A percentile compares a stretch with the other conserved stretches of the same genome.
Conservation (phyloP, 2,888 invertebrate genomes). For the Hemaris fuciformis region DNA sequence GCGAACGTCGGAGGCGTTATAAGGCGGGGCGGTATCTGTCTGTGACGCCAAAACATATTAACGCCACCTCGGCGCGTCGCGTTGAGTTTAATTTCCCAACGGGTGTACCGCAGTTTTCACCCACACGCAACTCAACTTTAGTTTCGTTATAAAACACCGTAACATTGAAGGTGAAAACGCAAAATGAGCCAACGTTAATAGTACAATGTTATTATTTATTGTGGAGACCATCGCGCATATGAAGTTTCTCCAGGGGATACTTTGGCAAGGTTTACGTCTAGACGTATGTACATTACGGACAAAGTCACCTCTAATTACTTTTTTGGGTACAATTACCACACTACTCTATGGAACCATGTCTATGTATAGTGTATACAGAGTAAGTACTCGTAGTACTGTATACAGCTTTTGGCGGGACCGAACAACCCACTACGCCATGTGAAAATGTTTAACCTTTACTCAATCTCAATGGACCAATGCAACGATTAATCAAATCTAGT, state of each 20-base stretch:
- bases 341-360: too few relatives aligned
- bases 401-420: too few relatives aligned
- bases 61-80: conserved; percentile 52
- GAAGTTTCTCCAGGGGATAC: not conserved
- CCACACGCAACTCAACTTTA: conserved; percentile 37
- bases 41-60: conserved; percentile 68
- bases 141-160: conserved; percentile 43
- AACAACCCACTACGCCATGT: too few relatives aligned
- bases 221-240: not conserved
- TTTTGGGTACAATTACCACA: too few relatives aligned
- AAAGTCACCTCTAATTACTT: not conserved
- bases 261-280: not conserved
- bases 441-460: too few relatives aligned
- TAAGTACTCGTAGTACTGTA: too few relatives aligned
- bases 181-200: conserved; percentile 34
- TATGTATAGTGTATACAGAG: too few relatives aligned
- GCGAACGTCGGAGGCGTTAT: conserved; percentile 12
- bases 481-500: too few relatives aligned
- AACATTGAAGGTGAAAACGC: conserved; percentile 28
- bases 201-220: conserved; percentile 31
- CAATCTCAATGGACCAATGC: too few relatives aligned
- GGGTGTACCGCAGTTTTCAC: conserved; percentile 57
- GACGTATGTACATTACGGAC: not conserved
- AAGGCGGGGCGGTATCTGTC: conserved; percentile 25
- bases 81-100: conserved; percentile 74